Evolutionary conservation across 2,113 vertebrate species (phyloP), one percentile per base, ranked within the genome.

Genomic region (Pogona vitticeps): DNA sequence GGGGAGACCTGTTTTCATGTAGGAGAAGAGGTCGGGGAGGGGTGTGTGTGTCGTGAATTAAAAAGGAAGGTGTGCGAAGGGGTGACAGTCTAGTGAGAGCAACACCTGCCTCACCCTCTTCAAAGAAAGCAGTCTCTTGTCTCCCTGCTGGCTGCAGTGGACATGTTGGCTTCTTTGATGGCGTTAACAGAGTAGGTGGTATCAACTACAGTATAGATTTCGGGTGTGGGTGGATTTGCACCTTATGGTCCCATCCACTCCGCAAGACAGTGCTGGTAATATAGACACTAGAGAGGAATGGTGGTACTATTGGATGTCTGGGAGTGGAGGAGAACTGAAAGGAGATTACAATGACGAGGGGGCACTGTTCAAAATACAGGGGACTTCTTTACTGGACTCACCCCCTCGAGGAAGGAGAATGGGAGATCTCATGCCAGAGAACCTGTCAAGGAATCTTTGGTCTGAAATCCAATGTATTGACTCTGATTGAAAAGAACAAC

Each of bases 151-250:
- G 85, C 71, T 58, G 72, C 40, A 75, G 28, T 31, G 82, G 59
- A 86, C 58, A 65, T 75, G 79, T 76, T 87, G 79, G 85, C 21
- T 82, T 87, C 79, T 76, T 40, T 82, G 80, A 82, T 87, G 71
- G 79, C 67, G 72, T 38, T 87, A 70, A 78, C 79, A 82, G 79
- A 87, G 85, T 87, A 70, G 85, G 85, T 81, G 70, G 78, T 78
- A 76, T 87, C 71, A 75, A 76, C 56, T 87, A n/a, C n/a, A n/a
- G n/a, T n/a, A 78, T 82, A 75, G 61, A 81, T 87, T 82, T 59
- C 82, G 33, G 46, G 40, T 65, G 85, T 87, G 85, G 85, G 85
- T 76, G 59, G 71, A 82, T 81, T 67, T 76, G 70, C 79, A 76
- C 85, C 76, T 75, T 68, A 71, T 68, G 73, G 46, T 40, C 26